Conservation (phyloP, 2,113 vertebrate genomes). For the Macquaria australasica region DNA sequence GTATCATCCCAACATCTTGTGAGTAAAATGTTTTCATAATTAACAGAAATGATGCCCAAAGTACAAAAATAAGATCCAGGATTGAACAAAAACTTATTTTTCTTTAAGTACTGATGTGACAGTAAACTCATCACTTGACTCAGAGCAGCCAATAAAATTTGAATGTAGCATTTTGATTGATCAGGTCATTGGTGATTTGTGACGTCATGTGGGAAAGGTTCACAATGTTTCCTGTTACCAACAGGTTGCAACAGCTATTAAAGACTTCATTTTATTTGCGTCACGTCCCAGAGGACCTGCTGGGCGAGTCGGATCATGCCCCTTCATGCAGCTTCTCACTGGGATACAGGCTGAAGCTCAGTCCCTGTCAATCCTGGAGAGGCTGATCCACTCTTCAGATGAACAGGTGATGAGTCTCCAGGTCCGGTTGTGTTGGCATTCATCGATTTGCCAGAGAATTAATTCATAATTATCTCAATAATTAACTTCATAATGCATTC, state of each 20-base stretch:
- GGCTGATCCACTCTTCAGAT: background rate
- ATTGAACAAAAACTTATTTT: background rate
- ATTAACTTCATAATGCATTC: background rate
- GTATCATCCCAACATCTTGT: background rate
- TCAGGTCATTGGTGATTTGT: background rate
- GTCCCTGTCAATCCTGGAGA: background rate
- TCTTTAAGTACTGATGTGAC: background rate
- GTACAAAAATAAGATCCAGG: background rate
- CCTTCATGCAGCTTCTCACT: background rate
- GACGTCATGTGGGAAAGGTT: background rate
- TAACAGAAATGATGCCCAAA: no score
- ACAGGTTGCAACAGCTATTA: background rate
- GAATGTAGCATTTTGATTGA: background rate
- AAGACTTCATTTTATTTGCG: conserved; percentile 11
- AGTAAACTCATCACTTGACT: background rate
- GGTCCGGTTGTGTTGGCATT: background rate
- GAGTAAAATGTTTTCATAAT: background rate
- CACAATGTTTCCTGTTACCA: background rate
- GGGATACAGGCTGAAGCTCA: background rate
- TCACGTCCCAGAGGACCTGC: background rate
- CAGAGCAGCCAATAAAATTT: background rate
- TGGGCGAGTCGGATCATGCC: background rate
- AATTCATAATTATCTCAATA: background rate
- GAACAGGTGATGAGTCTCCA: background rate
- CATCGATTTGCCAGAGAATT: background rate